A percentile compares a stretch with the other conserved stretches of the same genome.
phyloP scores from a whole-genome alignment of 2,888 invertebrate genomes.

The Cartodere bifasciata region DNA sequence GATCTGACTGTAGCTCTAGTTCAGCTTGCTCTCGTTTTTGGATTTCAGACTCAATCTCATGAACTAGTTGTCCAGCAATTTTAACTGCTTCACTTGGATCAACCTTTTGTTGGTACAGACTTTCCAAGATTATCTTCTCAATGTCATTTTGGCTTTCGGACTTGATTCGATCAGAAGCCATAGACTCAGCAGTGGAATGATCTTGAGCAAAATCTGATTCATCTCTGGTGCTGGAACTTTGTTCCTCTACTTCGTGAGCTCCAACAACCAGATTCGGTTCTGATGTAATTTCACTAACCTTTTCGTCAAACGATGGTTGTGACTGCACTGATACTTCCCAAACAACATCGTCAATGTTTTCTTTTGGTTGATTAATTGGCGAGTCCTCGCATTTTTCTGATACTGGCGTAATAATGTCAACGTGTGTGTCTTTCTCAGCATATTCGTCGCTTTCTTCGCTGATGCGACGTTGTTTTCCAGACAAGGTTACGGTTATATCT shows the following conservation, averaged over 20 bases:
- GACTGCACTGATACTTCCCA: slow-evolving; percentile 40
- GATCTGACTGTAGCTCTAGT: slow-evolving; percentile 17
- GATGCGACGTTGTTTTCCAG: slow-evolving; percentile 32
- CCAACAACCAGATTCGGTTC: neutral
- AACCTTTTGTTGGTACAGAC: slow-evolving; percentile 33
- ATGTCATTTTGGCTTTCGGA: slow-evolving; percentile 34
- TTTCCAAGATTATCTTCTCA: slow-evolving; percentile 32
- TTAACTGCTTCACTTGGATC: slow-evolving; percentile 38
- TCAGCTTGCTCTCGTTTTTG: slow-evolving; percentile 28
- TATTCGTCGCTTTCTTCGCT: slow-evolving; percentile 33
- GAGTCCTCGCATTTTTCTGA: slow-evolving; percentile 13
- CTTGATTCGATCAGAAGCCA: slow-evolving; percentile 29
- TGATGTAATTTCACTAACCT: slow-evolving; percentile 21
- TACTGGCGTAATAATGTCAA: neutral
- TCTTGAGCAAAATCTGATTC: slow-evolving; percentile 33
- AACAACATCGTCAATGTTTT: slow-evolving; percentile 37
- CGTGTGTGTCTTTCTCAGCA: slow-evolving; percentile 9
- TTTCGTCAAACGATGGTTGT: slow-evolving; percentile 29
- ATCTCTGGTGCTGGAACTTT: slow-evolving; percentile 27
- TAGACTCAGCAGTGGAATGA: slow-evolving; percentile 30
- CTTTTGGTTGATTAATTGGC: slow-evolving; percentile 34
- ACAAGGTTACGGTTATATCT: slow-evolving; percentile 34
- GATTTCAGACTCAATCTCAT: slow-evolving; percentile 42
- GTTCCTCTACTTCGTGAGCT: slow-evolving; percentile 28
- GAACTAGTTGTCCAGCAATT: slow-evolving; percentile 38